These are phyloP conservation scores for Lysiphlebus fabarum DNA, from an alignment of 1,140 invertebrate species.

Conservation along the genomic window DNA sequence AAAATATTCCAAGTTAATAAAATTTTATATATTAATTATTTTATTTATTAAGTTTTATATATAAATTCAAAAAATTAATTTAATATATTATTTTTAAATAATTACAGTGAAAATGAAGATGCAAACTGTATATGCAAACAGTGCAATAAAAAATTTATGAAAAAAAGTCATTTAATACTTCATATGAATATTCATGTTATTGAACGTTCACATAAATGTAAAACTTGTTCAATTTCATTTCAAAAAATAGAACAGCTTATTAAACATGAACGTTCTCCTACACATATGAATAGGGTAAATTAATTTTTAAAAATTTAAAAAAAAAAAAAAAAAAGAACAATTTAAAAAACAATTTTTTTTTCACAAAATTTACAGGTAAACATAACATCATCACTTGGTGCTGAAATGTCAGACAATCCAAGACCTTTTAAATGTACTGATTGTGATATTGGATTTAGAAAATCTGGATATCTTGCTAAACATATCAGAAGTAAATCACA, in stretches of 20 bases:
- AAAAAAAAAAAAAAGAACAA: too few species aligned
- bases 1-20: conserved; percentile 52
- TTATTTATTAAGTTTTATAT: too few species aligned
- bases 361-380: too few species aligned
- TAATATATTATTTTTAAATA: background rate
- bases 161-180: conserved; percentile 82
- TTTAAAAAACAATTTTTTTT: too few species aligned
- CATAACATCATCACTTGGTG: conserved; percentile 83
- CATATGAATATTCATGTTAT: conserved; percentile 96
- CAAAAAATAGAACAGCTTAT: conserved; percentile 87
- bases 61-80: background rate
- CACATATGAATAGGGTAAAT: conserved; percentile 83
- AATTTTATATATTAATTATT: background rate
- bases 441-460: conserved; percentile 93
- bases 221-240: conserved; percentile 86
- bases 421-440: conserved; percentile 91
- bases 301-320: too few species aligned
- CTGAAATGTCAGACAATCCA: conserved; percentile 84
- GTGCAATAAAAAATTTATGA: conserved; percentile 87
- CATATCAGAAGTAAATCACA: conserved; percentile 96
- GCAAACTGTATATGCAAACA: conserved; percentile 79
- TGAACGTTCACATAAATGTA: conserved; percentile 87
- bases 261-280: conserved; percentile 85
- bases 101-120: conserved; percentile 64
- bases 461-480: conserved; percentile 93